Conservation (phyloP, 2,888 invertebrate genomes). For the Oscheius sp. region DNA sequence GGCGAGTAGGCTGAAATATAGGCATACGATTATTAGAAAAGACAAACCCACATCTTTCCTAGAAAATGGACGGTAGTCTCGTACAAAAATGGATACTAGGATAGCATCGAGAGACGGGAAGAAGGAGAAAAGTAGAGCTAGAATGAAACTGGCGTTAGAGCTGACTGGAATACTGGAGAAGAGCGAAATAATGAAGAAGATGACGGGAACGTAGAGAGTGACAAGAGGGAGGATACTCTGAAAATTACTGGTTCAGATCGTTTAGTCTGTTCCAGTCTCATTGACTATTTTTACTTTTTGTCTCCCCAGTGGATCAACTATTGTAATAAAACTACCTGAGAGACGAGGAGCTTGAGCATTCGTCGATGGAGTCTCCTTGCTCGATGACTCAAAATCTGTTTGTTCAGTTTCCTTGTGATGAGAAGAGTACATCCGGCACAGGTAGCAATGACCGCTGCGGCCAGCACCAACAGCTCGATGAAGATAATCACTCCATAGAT, state of each 20-base stretch:
- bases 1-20: not conserved
- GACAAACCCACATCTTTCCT: constrained; percentile 4
- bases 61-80: constrained; percentile 21
- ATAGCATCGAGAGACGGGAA: constrained; percentile 21
- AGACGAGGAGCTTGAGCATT: constrained; percentile 18
- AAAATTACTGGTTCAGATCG: not conserved
- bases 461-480: not conserved
- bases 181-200: constrained; percentile 19
- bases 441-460: not conserved
- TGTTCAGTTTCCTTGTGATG: constrained; percentile 10
- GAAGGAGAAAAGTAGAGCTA: constrained; percentile 18
- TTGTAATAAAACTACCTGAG: not conserved
- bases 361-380: constrained; percentile 4
- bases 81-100: constrained; percentile 18
- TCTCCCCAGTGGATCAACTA: no score
- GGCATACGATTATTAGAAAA: not conserved
- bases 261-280: no score
- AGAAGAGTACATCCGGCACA: constrained; percentile 17
- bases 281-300: no score
- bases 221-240: constrained; percentile 23
- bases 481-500: constrained; percentile 5
- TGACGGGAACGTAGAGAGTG: constrained; percentile 13
- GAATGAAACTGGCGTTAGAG: constrained; percentile 3
- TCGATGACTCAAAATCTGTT: constrained; percentile 16
- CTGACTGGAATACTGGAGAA: constrained; percentile 15